Evolutionary conservation across 2,888 invertebrate genomes (phyloP).

Genomic region (Tiphia femorata): DNA sequence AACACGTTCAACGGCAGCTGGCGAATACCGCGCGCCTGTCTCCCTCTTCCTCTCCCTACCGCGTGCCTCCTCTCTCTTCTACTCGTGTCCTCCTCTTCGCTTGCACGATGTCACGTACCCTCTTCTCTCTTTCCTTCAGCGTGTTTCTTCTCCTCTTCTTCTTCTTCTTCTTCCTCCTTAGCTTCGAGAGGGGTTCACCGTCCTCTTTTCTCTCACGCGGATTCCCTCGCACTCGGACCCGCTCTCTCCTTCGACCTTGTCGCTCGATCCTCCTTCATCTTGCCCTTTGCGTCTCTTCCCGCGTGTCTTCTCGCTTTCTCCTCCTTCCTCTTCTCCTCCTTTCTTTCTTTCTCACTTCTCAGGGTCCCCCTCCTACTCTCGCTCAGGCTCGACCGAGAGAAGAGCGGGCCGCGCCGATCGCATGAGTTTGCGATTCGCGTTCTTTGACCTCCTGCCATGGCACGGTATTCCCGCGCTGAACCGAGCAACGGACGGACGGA

Average conservation of each 20-base stretch:
- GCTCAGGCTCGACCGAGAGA: slow-evolving; percentile 19
- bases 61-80: slow-evolving; percentile 19
- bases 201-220: too few species aligned
- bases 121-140: too few species aligned
- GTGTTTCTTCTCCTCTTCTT: not conserved
- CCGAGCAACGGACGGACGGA: not conserved
- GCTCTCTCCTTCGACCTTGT: slow-evolving; percentile 6
- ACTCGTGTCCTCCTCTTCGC: slow-evolving; percentile 3
- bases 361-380: slow-evolving; percentile 12
- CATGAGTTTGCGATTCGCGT: slow-evolving; percentile 58
- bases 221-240: too few species aligned
- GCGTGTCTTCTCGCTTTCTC: too few species aligned
- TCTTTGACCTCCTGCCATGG: slow-evolving; percentile 60
- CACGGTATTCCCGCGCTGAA: slow-evolving; percentile 30
- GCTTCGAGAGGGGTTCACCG: too few species aligned
- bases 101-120: too few species aligned
- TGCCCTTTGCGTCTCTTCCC: not conserved
- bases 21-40: slow-evolving; percentile 58
- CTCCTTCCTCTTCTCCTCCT: slow-evolving; percentile 1
- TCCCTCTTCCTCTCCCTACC: slow-evolving; percentile 19
- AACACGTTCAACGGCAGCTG: slow-evolving; percentile 68
- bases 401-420: slow-evolving; percentile 37
- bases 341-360: slow-evolving; percentile 21
- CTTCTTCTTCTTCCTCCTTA: too few species aligned
- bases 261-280: slow-evolving; percentile 16